Percentiles rank a stretch among this genome's conserved stretches.
Conservation (phyloP, 2,888 invertebrate species). For the Diogma glabrata region DNA sequence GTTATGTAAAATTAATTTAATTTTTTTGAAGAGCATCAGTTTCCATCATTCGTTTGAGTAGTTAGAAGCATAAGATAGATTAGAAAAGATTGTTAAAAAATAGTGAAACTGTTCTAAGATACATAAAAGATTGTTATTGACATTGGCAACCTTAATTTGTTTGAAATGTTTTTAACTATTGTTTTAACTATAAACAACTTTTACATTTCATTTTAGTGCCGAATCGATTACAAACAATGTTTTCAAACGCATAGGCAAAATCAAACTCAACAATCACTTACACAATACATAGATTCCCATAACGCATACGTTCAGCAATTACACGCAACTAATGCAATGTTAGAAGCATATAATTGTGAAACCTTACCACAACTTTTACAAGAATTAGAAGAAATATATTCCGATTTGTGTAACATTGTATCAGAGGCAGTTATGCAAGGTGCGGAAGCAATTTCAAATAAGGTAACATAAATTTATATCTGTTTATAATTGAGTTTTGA, state of each 20-base stretch:
- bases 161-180: too few relatives aligned
- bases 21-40: too few relatives aligned
- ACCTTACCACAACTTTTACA: conserved; percentile 77
- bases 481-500: background rate
- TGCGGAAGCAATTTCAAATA: conserved; percentile 68
- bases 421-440: conserved; percentile 82
- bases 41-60: too few relatives aligned
- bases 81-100: too few relatives aligned
- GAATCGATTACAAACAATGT: conserved; percentile 76
- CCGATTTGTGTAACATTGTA: conserved; percentile 76
- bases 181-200: too few relatives aligned
- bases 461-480: conserved; percentile 44
- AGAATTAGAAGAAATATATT: conserved; percentile 89
- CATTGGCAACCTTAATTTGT: too few relatives aligned
- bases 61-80: too few relatives aligned
- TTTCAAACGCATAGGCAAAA: conserved; percentile 67
- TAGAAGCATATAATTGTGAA: conserved; percentile 76
- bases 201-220: conserved; percentile 49
- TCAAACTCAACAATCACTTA: conserved; percentile 56
- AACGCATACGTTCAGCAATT: conserved; percentile 89
- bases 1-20: too few relatives aligned
- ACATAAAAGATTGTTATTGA: too few relatives aligned
- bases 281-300: conserved; percentile 79
- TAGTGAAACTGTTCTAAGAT: too few relatives aligned
- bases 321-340: conserved; percentile 85